Conservation (phyloP, 2,888 invertebrate genomes). For the Troides oblongomaculatus region DNA sequence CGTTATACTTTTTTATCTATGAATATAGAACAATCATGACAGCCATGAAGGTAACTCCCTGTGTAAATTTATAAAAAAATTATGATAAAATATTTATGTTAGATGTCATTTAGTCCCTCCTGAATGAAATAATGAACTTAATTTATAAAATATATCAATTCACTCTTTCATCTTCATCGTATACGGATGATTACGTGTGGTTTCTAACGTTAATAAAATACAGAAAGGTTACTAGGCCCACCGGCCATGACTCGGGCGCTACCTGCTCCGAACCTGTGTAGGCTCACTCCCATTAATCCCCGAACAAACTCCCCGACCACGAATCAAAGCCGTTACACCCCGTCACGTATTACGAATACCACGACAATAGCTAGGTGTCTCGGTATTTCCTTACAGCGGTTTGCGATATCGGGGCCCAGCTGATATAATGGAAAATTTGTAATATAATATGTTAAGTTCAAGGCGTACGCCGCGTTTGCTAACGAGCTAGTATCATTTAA, state of each 20-base stretch:
- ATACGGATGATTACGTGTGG: neutral
- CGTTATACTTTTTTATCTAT: no score
- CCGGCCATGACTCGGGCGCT: conserved; percentile 46
- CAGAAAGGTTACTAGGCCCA: conserved; percentile 14
- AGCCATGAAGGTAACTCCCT: no score
- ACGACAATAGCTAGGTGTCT: conserved; percentile 32
- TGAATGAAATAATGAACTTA: neutral
- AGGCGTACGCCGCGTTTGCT: neutral
- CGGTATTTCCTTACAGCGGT: conserved; percentile 31
- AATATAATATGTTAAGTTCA: conserved; percentile 18
- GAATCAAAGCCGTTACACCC: conserved; percentile 60
- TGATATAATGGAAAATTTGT: conserved; percentile 24
- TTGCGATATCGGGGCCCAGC: conserved; percentile 19
- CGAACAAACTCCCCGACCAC: conserved; percentile 57
- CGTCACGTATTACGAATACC: conserved; percentile 36
- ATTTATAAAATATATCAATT: neutral
- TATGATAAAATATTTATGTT: no score
- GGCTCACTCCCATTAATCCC: conserved; percentile 59
- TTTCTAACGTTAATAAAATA: conserved; percentile 8
- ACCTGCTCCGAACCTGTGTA: conserved; percentile 68
- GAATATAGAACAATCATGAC: no score
- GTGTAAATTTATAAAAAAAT: no score
- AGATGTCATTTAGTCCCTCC: no score
- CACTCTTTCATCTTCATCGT: neutral
- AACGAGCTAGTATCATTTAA: neutral